These are phyloP conservation scores for Bubo bubo DNA, from an alignment of 2,113 vertebrate species.

Conservation along the genomic window DNA sequence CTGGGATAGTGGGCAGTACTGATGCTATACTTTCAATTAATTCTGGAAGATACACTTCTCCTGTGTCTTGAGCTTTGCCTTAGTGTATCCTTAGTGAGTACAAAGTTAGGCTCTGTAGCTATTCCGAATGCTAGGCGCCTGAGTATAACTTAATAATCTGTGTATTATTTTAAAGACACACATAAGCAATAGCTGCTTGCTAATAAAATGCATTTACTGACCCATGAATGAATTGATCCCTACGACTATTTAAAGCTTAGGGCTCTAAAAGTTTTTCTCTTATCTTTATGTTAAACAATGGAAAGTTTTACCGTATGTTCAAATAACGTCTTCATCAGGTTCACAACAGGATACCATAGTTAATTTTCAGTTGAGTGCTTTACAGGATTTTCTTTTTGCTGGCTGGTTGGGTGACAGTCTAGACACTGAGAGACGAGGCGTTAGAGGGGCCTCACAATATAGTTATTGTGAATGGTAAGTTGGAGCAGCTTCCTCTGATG, in stretches of 20 bases:
- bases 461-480: constrained; percentile 87
- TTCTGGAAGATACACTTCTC: background rate
- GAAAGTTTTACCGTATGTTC: constrained; percentile 94
- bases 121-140: background rate
- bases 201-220: constrained; percentile 83
- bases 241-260: constrained; percentile 80
- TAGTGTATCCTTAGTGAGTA: background rate
- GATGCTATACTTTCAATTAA: background rate
- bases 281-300: constrained; percentile 87
- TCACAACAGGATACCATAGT: constrained; percentile 95
- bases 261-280: constrained; percentile 72
- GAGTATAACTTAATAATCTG: constrained; percentile 75
- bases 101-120: background rate
- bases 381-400: constrained; percentile 92
- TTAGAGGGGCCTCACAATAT: constrained; percentile 83
- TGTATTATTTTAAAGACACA: constrained; percentile 83
- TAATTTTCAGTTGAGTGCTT: constrained; percentile 96
- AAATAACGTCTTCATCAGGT: constrained; percentile 97
- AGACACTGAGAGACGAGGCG: constrained; percentile 83
- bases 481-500: constrained; percentile 90
- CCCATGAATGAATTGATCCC: constrained; percentile 87
- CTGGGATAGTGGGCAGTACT: background rate
- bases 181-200: constrained; percentile 74
- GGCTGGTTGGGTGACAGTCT: constrained; percentile 87
- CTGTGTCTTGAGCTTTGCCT: background rate